A percentile compares a stretch with the other conserved stretches of the same genome.
Conservation (phyloP, 2,888 invertebrate species). For the Polydrusus cervinus region DNA sequence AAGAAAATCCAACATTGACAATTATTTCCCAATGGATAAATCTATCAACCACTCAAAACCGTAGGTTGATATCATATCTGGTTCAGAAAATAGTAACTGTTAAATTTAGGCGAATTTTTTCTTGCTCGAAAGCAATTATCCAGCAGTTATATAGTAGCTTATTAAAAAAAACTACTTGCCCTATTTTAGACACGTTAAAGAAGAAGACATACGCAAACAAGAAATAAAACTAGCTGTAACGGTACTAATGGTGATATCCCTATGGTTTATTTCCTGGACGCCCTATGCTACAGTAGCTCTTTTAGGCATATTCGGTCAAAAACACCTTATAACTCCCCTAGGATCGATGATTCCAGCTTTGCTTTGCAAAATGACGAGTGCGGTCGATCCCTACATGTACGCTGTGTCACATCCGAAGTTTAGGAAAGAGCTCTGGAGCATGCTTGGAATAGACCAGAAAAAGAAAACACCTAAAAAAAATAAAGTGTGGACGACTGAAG, state of each 20-base stretch:
- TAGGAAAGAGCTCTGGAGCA: constrained; percentile 73
- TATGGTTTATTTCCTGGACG: constrained; percentile 89
- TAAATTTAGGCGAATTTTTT: no score
- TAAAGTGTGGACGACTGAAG: constrained; percentile 37
- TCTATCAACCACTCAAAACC: no score
- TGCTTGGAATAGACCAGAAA: constrained; percentile 29
- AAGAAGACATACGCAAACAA: constrained; percentile 79
- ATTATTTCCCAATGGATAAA: no score
- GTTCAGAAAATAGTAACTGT: no score
- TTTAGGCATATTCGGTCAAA: constrained; percentile 80
- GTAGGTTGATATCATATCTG: no score
- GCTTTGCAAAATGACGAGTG: constrained; percentile 87
- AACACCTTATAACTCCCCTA: constrained; percentile 79
- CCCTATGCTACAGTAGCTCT: constrained; percentile 86
- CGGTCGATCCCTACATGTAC: constrained; percentile 87
- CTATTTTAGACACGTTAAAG: constrained; percentile 73
- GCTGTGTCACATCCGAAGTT: constrained; percentile 87
- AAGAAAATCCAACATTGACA: no score
- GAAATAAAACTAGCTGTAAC: constrained; percentile 82
- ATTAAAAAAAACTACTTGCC: no score
- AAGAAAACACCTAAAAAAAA: constrained; percentile 1
- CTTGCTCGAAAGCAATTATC: no score
- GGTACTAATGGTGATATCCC: constrained; percentile 79
- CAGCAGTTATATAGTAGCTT: no score
- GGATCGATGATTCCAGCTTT: constrained; percentile 85